These are phyloP conservation scores for Nezara viridula DNA, from an alignment of 2,888 invertebrate genomes.

Conservation along the genomic window DNA sequence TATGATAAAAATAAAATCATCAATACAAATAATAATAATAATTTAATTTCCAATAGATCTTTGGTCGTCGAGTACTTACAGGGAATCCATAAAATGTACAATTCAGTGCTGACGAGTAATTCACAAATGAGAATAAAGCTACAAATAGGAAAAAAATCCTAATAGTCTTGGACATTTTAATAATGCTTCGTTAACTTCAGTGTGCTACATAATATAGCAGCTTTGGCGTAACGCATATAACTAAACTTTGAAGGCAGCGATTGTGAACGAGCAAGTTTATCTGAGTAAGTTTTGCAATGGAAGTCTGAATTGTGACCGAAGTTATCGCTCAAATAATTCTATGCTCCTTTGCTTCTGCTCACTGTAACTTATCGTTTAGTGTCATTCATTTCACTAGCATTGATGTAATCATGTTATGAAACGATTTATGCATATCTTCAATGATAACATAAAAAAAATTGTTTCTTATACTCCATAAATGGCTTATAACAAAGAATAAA, in stretches of 20 bases:
- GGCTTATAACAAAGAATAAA: no score
- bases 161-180: background rate
- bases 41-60: background rate
- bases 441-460: no score
- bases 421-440: no score
- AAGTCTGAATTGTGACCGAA: background rate
- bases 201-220: conserved; percentile 2
- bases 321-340: background rate
- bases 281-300: conserved; percentile 15
- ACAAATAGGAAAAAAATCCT: background rate
- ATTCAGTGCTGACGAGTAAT: background rate
- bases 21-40: background rate
- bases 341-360: background rate
- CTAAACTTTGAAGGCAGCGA: conserved; percentile 5
- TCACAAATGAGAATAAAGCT: background rate
- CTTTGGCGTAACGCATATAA: background rate
- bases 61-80: background rate
- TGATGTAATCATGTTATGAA: no score
- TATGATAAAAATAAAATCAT: background rate
- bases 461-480: no score
- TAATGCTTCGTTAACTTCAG: background rate
- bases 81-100: background rate
- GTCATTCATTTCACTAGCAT: background rate
- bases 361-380: background rate
- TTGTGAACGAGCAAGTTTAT: conserved; percentile 14